Percentiles rank a stretch among this genome's conserved stretches.
Evolutionary conservation across 1,140 invertebrate genomes (phyloP).

Genomic region (Globodera rostochiensis): DNA sequence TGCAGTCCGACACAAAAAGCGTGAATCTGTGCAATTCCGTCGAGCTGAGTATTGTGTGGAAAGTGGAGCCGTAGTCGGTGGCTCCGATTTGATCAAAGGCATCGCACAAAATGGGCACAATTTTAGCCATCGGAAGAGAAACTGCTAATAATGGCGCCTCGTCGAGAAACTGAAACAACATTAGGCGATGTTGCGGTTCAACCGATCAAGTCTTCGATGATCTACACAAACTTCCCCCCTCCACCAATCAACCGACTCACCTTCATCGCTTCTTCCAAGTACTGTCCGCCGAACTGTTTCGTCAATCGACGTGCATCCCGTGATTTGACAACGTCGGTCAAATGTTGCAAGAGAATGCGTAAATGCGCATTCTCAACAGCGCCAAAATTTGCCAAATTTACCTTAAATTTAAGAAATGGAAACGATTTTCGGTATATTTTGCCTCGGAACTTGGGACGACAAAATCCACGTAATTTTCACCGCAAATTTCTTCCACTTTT

Average conservation of each 20-base stretch:
- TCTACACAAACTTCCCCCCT: background rate
- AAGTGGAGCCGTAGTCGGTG: constrained; percentile 42
- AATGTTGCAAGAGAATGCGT: constrained; percentile 33
- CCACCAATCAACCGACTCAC: constrained; percentile 2
- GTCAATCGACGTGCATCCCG: constrained; percentile 24
- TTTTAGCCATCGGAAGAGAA: constrained; percentile 48
- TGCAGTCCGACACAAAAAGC: constrained; percentile 16
- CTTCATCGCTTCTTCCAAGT: constrained; percentile 27
- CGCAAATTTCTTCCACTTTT: constrained; percentile 19
- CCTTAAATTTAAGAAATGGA: constrained; percentile 10
- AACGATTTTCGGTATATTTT: constrained; percentile 12
- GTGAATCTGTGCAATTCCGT: constrained; percentile 54
- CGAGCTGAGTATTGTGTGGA: constrained; percentile 48
- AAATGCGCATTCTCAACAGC: constrained; percentile 28
- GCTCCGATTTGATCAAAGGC: constrained; percentile 39
- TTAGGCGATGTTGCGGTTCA: constrained; percentile 14
- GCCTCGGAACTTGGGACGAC: constrained; percentile 48
- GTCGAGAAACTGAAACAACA: constrained; percentile 16
- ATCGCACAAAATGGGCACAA: constrained; percentile 49
- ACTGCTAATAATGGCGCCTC: constrained; percentile 24
- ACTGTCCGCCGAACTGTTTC: constrained; percentile 37
- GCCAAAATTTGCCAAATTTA: constrained; percentile 16
- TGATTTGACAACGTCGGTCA: constrained; percentile 36
- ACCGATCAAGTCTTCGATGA: background rate
- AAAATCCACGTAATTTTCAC: constrained; percentile 48